These are phyloP conservation scores for Himalopsyche kuldschensis DNA, from an alignment of 2,888 invertebrate genomes.

Conservation along the genomic window DNA sequence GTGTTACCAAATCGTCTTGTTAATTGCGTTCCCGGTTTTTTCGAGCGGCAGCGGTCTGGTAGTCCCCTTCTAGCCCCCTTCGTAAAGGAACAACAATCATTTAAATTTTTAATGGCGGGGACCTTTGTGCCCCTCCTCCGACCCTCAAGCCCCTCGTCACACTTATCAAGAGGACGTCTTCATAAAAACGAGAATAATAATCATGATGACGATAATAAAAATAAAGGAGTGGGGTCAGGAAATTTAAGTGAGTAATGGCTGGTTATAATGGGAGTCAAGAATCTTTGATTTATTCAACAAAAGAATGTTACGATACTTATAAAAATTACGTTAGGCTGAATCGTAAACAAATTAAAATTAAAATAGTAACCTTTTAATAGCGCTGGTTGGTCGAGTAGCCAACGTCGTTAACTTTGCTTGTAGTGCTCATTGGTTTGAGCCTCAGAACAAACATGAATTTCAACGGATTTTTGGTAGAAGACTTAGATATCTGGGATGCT, in stretches of 20 bases:
- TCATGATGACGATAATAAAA: constrained; percentile 5
- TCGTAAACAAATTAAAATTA: neutral
- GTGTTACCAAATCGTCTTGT: constrained; percentile 1
- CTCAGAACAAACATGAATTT: no score
- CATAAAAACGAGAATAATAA: constrained; percentile 21
- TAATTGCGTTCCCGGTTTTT: constrained; percentile 27
- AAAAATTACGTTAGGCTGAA: neutral
- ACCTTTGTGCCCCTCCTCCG: constrained; percentile 3
- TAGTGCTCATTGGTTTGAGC: no score
- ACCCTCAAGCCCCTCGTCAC: constrained; percentile 4
- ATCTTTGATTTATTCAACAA: neutral
- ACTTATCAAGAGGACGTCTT: constrained; percentile 17
- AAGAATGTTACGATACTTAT: neutral
- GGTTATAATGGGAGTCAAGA: neutral
- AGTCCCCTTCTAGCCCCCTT: neutral
- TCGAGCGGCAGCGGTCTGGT: constrained; percentile 11
- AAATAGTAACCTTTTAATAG: no score
- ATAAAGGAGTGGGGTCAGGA: neutral
- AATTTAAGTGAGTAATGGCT: neutral
- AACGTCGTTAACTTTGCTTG: no score
- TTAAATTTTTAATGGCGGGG: constrained; percentile 29
- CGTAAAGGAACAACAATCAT: constrained; percentile 23
- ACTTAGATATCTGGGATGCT: no score
- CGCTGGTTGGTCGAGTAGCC: no score
- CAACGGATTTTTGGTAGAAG: no score